phyloP scores from a whole-genome alignment of 1,140 invertebrate species.

The Zophobas morio region DNA sequence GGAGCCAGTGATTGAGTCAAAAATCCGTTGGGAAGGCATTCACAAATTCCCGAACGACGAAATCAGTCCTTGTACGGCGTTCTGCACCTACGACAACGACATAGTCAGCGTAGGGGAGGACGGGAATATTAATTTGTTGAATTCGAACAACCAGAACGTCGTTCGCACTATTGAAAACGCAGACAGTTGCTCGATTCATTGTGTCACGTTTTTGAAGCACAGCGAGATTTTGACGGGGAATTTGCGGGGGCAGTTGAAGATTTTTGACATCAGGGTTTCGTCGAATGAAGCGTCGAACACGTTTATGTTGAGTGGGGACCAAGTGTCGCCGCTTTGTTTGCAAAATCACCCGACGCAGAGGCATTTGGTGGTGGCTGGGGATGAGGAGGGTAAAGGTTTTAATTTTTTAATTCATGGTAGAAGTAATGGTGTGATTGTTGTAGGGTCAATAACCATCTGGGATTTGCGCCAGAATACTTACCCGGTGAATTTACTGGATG shows the following conservation, averaged over 20 bases:
- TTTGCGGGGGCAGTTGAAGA: conserved; percentile 87
- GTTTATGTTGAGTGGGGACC: conserved; percentile 78
- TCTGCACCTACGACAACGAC: conserved; percentile 80
- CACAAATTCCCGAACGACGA: conserved; percentile 76
- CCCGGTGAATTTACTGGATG: conserved; percentile 85
- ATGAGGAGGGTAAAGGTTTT: conserved; percentile 76
- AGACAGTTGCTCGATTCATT: conserved; percentile 86
- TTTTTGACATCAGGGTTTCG: conserved; percentile 84
- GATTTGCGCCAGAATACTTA: conserved; percentile 86
- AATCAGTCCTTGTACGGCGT: conserved; percentile 76
- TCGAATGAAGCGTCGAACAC: conserved; percentile 73
- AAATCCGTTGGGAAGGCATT: conserved; percentile 73
- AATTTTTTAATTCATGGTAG: conserved; percentile 1
- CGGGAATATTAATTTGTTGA: conserved; percentile 81
- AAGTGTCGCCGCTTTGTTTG: conserved; percentile 80
- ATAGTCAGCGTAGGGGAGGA: conserved; percentile 87
- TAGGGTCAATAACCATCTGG: conserved; percentile 86
- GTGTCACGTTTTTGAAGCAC: conserved; percentile 83
- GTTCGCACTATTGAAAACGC: conserved; percentile 77
- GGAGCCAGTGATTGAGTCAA: conserved; percentile 59
- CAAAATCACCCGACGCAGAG: conserved; percentile 88
- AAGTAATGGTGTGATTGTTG: conserved; percentile 18
- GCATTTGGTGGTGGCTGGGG: conserved; percentile 86
- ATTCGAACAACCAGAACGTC: conserved; percentile 74
- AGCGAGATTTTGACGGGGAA: conserved; percentile 89